Conservation (phyloP, 1,140 invertebrate species). For the Neuroterus valhalla region DNA sequence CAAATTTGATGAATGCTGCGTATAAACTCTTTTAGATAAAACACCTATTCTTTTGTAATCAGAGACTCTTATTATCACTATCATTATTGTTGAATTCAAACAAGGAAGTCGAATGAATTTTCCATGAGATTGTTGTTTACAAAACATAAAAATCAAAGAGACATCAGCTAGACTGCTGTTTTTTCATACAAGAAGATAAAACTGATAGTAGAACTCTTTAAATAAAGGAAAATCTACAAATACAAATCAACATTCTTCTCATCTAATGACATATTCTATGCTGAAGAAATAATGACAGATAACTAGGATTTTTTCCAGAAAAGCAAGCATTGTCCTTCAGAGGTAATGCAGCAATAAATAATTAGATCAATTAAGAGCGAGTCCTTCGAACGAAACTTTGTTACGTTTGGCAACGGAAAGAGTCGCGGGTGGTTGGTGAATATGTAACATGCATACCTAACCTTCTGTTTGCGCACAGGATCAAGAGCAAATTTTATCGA, state of each 20-base stretch:
- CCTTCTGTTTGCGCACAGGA: background rate
- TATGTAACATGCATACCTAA: background rate
- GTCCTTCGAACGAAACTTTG: constrained; percentile 3
- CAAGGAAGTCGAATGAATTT: constrained; percentile 16
- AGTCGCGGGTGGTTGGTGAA: background rate
- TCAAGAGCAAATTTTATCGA: background rate
- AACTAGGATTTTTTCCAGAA: background rate
- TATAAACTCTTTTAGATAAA: background rate
- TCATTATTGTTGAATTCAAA: constrained; percentile 7
- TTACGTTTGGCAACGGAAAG: constrained; percentile 8
- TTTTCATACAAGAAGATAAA: background rate
- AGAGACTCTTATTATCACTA: background rate
- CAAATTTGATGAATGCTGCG: background rate
- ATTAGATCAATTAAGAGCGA: constrained; percentile 17
- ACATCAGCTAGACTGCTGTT: constrained; percentile 5
- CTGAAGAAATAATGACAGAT: background rate
- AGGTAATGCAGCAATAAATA: constrained; percentile 4
- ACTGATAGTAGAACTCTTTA: background rate
- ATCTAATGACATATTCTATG: background rate
- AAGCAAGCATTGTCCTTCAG: constrained; percentile 8
- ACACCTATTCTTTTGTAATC: background rate
- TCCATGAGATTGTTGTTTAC: constrained; percentile 23
- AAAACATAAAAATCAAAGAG: constrained; percentile 23
- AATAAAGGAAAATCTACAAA: background rate
- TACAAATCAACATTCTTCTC: background rate